These are phyloP conservation scores for Parazoanthus atlanticus DNA, from an alignment of 92 coral and sea anemone genomes.

Conservation along the genomic window DNA sequence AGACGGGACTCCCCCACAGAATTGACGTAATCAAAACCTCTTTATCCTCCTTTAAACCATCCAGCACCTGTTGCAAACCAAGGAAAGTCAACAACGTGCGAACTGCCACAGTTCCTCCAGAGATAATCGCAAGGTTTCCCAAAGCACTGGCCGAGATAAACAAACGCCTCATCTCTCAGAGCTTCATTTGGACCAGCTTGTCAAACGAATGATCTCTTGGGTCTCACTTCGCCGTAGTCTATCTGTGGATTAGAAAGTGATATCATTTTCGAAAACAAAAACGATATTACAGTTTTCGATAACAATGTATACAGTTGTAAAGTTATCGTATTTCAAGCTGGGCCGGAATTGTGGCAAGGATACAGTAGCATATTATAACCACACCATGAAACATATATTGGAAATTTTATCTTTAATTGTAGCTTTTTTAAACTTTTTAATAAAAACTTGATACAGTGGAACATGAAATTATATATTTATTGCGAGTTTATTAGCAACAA, in stretches of 20 bases:
- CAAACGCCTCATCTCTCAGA: slow-evolving; percentile 37
- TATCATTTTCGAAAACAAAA: background rate
- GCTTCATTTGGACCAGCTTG: slow-evolving; percentile 44
- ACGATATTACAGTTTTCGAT: background rate
- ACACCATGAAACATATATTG: too few species aligned
- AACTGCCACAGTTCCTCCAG: slow-evolving; percentile 16
- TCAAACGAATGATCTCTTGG: slow-evolving; percentile 4
- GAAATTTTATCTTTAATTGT: too few species aligned
- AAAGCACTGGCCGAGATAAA: slow-evolving; percentile 34
- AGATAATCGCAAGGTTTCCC: slow-evolving; percentile 21
- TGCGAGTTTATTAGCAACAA: background rate
- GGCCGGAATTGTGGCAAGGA: too few species aligned
- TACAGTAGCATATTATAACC: too few species aligned
- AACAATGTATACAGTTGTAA: background rate
- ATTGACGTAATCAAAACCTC: slow-evolving; percentile 3
- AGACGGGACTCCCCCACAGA: background rate
- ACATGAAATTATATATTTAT: too few species aligned
- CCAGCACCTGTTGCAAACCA: background rate
- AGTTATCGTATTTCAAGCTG: background rate
- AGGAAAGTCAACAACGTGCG: background rate
- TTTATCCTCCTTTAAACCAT: background rate
- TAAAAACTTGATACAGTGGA: background rate
- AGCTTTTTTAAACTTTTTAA: too few species aligned
- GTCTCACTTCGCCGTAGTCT: background rate
- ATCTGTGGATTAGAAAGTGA: background rate